These are phyloP conservation scores for Trachelus iudaicus DNA, from an alignment of 2,888 invertebrate species.

Conservation along the genomic window DNA sequence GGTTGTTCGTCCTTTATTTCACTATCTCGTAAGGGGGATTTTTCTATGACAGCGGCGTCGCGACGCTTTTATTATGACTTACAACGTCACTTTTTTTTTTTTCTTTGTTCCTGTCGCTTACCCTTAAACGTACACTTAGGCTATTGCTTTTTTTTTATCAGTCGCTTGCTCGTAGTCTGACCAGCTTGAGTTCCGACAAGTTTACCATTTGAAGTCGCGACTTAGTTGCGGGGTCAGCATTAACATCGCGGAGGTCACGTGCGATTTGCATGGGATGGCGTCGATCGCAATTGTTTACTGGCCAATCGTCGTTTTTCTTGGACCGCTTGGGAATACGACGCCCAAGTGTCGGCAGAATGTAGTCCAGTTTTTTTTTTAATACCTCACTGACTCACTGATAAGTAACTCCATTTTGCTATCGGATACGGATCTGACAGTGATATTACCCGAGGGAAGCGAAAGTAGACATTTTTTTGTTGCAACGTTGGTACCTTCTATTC, in stretches of 20 bases:
- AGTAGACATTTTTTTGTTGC: background rate
- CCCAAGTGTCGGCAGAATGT: background rate
- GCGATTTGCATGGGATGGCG: conserved; percentile 33
- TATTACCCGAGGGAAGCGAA: background rate
- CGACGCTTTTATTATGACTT: background rate
- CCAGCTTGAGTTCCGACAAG: background rate
- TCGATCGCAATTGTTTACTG: conserved; percentile 14
- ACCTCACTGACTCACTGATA: background rate
- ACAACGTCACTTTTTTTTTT: background rate
- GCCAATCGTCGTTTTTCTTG: background rate
- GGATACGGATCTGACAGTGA: background rate
- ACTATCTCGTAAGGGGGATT: background rate
- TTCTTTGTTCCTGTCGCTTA: background rate
- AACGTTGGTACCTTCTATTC: background rate
- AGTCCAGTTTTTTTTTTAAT: background rate
- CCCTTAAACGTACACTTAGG: background rate
- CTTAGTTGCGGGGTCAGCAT: conserved; percentile 14
- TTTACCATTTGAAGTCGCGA: background rate
- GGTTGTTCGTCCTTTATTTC: background rate
- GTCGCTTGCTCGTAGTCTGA: background rate
- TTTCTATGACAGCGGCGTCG: background rate
- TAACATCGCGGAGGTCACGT: conserved; percentile 31
- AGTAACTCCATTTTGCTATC: background rate
- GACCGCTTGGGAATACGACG: background rate
- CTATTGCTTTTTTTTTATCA: background rate